phyloP scores from a whole-genome alignment of 2,113 vertebrate species.

The Canis aureus region DNA sequence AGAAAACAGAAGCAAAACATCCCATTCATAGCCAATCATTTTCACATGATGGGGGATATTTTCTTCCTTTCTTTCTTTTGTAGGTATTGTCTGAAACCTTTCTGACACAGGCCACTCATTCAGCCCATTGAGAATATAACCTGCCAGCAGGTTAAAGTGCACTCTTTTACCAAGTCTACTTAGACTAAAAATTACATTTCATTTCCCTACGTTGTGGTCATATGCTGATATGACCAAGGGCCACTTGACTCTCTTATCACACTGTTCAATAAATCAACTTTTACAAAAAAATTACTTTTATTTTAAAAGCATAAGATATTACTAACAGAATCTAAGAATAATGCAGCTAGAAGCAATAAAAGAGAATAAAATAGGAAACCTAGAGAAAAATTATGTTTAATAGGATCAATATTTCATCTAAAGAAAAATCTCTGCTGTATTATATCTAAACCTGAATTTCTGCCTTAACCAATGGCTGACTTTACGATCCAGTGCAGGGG shows the following conservation, averaged over 20 bases:
- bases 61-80: background rate
- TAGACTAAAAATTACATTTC: background rate
- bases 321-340: slow-evolving; percentile 22
- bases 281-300: slow-evolving; percentile 37
- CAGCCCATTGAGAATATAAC: background rate
- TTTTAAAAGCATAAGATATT: slow-evolving; percentile 4
- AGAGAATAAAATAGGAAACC: background rate
- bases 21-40: background rate
- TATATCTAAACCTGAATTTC: slow-evolving; percentile 11
- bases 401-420: slow-evolving; percentile 37
- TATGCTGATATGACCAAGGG: background rate
- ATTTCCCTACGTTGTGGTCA: background rate
- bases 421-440: background rate
- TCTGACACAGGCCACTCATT: slow-evolving; percentile 4
- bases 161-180: background rate
- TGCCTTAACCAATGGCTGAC: slow-evolving; percentile 7
- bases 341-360: background rate
- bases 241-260: background rate
- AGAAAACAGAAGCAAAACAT: slow-evolving; percentile 4
- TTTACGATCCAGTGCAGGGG: background rate
- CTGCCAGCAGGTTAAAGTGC: background rate
- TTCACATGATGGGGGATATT: background rate
- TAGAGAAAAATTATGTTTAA: slow-evolving; percentile 15
- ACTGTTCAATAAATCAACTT: background rate
- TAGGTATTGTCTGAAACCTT: slow-evolving; percentile 40